These are phyloP conservation scores for Aphrocallistes beatrix DNA, from an alignment of 37 sponge, comb jelly and placozoan species.

Conservation along the genomic window DNA sequence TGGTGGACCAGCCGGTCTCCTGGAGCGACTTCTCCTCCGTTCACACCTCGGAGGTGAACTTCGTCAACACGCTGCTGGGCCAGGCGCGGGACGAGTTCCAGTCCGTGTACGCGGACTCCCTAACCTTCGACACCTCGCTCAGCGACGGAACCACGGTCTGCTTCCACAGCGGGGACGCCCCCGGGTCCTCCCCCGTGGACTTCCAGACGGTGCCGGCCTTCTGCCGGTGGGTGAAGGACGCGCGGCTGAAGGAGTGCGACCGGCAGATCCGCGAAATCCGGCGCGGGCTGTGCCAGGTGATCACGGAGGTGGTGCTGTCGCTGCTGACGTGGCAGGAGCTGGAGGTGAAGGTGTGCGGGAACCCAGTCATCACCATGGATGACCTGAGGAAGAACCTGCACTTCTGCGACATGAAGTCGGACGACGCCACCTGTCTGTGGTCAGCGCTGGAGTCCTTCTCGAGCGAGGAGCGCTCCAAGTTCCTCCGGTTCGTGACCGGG, in stretches of 20 bases:
- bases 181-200: slow-evolving; percentile 39
- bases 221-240: slow-evolving; percentile 47
- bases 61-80: slow-evolving; percentile 59
- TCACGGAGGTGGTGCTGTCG: slow-evolving; percentile 54
- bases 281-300: slow-evolving; percentile 44
- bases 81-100: slow-evolving; percentile 58
- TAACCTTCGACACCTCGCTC: slow-evolving; percentile 58
- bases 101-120: slow-evolving; percentile 37
- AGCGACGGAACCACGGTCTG: slow-evolving; percentile 51
- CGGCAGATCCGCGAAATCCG: slow-evolving; percentile 48
- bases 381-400: slow-evolving; percentile 45
- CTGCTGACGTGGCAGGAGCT: slow-evolving; percentile 82
- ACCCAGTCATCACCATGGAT: slow-evolving; percentile 64
- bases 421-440: slow-evolving; percentile 61
- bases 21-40: slow-evolving; percentile 77
- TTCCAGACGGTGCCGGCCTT: slow-evolving; percentile 55
- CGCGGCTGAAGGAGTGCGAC: slow-evolving; percentile 50
- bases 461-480: slow-evolving; percentile 61
- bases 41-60: slow-evolving; percentile 65
- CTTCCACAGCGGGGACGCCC: slow-evolving; percentile 26
- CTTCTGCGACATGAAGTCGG: slow-evolving; percentile 35
- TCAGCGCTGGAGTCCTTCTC: slow-evolving; percentile 65
- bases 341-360: slow-evolving; percentile 70
- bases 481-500: slow-evolving; percentile 82
- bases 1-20: slow-evolving; percentile 62